phyloP scores from a whole-genome alignment of 2,888 invertebrate species.

The Hyposoter dolosus region DNA sequence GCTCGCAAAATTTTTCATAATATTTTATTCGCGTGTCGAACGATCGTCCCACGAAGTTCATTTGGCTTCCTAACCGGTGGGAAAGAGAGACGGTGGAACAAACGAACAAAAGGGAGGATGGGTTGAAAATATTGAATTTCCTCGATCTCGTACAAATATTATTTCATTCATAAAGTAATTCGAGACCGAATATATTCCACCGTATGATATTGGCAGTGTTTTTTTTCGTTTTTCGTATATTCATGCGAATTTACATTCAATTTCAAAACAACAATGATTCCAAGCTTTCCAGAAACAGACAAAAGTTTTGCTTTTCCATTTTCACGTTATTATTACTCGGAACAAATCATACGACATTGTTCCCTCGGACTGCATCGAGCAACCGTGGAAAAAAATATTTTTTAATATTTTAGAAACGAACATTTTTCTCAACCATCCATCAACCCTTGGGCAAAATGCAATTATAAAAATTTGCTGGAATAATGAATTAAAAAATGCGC shows the following conservation, averaged over 20 bases:
- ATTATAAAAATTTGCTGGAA: background rate
- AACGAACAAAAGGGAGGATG: background rate
- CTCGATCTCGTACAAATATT: background rate
- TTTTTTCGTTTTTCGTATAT: background rate
- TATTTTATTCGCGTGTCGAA: background rate
- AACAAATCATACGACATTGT: background rate
- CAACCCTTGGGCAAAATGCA: background rate
- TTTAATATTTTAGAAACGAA: background rate
- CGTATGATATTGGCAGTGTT: background rate
- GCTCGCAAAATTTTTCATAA: background rate
- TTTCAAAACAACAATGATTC: background rate
- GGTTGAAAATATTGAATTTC: conserved; percentile 5
- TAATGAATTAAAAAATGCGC: background rate
- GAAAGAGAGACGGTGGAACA: background rate
- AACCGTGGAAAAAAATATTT: background rate
- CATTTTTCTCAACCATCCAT: background rate
- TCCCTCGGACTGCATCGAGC: background rate
- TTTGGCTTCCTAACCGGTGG: background rate
- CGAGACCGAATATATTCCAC: background rate
- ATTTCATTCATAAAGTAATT: background rate
- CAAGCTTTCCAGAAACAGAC: background rate
- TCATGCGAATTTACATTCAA: background rate
- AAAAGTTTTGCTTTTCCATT: background rate
- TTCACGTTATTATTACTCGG: too few species aligned
- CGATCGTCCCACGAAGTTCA: background rate